Percentiles rank a stretch among this genome's conserved stretches.
phyloP scores from a whole-genome alignment of 2,888 invertebrate genomes.

The Palloptera scutellata region DNA sequence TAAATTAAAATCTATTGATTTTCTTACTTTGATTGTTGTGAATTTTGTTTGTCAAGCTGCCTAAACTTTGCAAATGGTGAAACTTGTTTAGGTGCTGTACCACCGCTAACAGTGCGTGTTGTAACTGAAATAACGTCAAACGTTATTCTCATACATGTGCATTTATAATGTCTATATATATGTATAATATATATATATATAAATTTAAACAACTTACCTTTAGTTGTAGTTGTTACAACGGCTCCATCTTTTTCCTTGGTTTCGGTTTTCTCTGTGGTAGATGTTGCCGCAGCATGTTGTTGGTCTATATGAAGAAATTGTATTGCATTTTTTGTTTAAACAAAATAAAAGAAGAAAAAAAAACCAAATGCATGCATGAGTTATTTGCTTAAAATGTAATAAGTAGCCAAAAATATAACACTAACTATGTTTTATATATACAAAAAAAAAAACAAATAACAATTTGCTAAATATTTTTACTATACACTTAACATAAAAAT shows the following conservation, averaged over 20 bases:
- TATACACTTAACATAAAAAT: too few relatives aligned
- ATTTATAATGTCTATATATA: not conserved
- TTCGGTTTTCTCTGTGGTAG: constrained; percentile 64
- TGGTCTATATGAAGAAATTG: constrained; percentile 45
- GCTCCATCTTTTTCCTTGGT: constrained; percentile 69
- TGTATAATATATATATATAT: constrained; percentile 5
- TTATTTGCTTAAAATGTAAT: not conserved
- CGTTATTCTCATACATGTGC: not conserved
- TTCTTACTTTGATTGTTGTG: constrained; percentile 78
- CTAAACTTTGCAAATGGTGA: constrained; percentile 92
- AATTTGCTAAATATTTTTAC: too few relatives aligned
- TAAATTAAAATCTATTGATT: not conserved
- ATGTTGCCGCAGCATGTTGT: constrained; percentile 43
- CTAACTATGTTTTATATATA: too few relatives aligned
- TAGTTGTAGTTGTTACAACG: constrained; percentile 70
- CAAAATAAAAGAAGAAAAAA: constrained; percentile 44
- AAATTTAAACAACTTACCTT: constrained; percentile 63
- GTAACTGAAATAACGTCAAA: constrained; percentile 51
- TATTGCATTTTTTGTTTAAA: constrained; percentile 43
- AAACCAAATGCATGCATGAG: constrained; percentile 32
- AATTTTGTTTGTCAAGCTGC: constrained; percentile 88
- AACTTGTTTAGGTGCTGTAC: constrained; percentile 71
- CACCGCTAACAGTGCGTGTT: constrained; percentile 62
- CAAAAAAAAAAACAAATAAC: too few relatives aligned
- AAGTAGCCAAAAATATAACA: too few relatives aligned